These are phyloP conservation scores for Bombus cullumanus DNA, from an alignment of 1,140 invertebrate species.

Conservation along the genomic window DNA sequence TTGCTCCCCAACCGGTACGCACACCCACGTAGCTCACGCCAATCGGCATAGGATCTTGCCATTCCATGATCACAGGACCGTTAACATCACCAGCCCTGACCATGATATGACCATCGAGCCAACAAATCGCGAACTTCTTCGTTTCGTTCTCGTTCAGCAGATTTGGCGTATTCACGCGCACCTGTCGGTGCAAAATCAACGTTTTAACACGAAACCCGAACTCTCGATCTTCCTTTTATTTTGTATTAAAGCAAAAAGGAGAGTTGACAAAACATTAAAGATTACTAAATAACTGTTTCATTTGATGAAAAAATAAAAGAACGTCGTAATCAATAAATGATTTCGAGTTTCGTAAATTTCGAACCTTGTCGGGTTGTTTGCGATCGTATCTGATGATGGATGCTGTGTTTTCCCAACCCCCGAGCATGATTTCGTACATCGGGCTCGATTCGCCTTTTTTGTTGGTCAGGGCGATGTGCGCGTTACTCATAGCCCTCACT, in stretches of 20 bases:
- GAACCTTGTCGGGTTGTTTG: conserved; percentile 86
- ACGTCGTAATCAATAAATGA: not conserved
- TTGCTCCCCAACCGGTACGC: conserved; percentile 85
- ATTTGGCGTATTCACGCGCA: conserved; percentile 83
- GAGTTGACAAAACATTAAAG: too few relatives aligned
- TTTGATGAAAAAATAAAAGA: not conserved
- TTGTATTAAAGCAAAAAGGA: not conserved
- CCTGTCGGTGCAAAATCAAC: conserved; percentile 74
- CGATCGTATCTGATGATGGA: conserved; percentile 86
- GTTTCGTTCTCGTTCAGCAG: conserved; percentile 83
- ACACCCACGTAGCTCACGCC: conserved; percentile 85
- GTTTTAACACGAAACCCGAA: conserved; percentile 9
- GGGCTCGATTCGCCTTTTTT: conserved; percentile 82
- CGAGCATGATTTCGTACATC: conserved; percentile 86
- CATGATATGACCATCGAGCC: conserved; percentile 83
- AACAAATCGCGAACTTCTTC: conserved; percentile 85
- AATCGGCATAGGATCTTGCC: conserved; percentile 84
- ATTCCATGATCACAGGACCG: conserved; percentile 83
- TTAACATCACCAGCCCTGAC: conserved; percentile 79
- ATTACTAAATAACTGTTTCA: not conserved
- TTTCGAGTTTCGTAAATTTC: conserved; percentile 24
- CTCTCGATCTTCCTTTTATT: not conserved
- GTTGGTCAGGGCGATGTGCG: conserved; percentile 84
- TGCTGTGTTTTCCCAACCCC: conserved; percentile 85
- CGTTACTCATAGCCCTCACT: conserved; percentile 85